These are phyloP conservation scores for Melinaea menophilus DNA, from an alignment of 2,888 invertebrate species.

Conservation along the genomic window DNA sequence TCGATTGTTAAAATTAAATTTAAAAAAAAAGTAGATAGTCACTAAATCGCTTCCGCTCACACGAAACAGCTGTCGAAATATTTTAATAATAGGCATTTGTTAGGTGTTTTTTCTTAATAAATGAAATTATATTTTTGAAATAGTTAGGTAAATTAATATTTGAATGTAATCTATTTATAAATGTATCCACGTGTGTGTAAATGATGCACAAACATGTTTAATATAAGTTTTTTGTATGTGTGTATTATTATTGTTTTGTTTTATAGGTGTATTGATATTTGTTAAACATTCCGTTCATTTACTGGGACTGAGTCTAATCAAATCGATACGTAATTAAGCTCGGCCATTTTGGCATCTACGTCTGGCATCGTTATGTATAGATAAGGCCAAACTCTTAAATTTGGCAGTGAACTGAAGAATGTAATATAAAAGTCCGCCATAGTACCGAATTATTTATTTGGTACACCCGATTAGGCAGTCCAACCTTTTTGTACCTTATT, in stretches of 20 bases:
- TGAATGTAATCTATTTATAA: constrained; percentile 46
- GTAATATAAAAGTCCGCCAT: too few relatives aligned
- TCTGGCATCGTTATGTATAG: constrained; percentile 11
- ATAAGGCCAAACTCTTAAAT: constrained; percentile 6
- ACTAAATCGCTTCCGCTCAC: constrained; percentile 37
- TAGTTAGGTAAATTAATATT: constrained; percentile 45
- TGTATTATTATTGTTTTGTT: constrained; percentile 7
- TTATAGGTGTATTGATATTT: constrained; percentile 3
- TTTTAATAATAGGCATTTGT: constrained; percentile 37
- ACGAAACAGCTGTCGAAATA: constrained; percentile 40
- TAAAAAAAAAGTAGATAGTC: constrained; percentile 28
- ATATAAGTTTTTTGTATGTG: constrained; percentile 8
- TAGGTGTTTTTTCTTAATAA: constrained; percentile 46
- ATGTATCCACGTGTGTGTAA: constrained; percentile 31
- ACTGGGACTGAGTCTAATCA: constrained; percentile 2
- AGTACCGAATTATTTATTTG: too few relatives aligned
- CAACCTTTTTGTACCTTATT: background rate
- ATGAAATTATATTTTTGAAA: constrained; percentile 68
- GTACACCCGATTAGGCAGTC: too few relatives aligned
- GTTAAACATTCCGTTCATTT: too few relatives aligned
- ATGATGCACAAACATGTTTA: constrained; percentile 23
- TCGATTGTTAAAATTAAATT: constrained; percentile 35
- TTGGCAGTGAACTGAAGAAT: background rate
- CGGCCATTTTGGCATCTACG: constrained; percentile 7
- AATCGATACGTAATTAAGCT: background rate